Base-by-base conservation (phyloP, 2,113 vertebrate genomes). In the Ceyx cyanopectus region DNA sequence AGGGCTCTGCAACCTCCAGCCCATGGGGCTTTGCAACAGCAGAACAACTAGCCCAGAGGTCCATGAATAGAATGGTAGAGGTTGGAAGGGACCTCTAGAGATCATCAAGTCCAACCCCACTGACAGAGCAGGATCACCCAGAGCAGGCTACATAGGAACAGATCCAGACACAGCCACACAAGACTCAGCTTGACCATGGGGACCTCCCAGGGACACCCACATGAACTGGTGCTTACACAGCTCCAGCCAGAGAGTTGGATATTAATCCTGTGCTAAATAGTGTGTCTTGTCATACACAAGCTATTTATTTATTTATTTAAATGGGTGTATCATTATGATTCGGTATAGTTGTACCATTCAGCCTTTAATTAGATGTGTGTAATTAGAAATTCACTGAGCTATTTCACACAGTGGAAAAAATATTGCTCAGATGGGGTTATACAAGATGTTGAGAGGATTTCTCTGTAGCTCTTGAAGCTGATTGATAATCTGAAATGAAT, bases 361-460 rank as follows among this genome's bases (percentile, higher is more conserved):
- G 80, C 57, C 62, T 72, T 90, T 96, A 88, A 94, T 95, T 94
- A 94, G 68, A 86, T 79, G 61, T 53, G 73, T 88, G 77, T 81
- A 93, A 92, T 95, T 92, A 92, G 80, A 86, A 90, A 92, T 70
- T 68, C 73, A 69, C 57, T 10, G 20, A 86, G 74, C 63, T 87
- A 81, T 86, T 81, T 60, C 88, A 81, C 80, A 23, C 4, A 2
- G 76, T 27, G 54, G 61, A 72, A 40, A 45, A 63, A 57, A 57
- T 20, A 76, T 45, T 65, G 84, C 78, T 87, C 67, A 80, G 53
- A 37, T 43, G 22, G 56, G 72, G 67, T 41, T 79, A 30, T 18
- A 7, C 4, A 40, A 62, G 51, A 46, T 0, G 0, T 18, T 0
- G 0, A 26, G 29, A 72, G 83, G 77, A 80, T 61, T 82, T 60